Evolutionary conservation across 2,113 vertebrate genomes (phyloP).

Genomic region (Speoplatyrhinus poulsoni): DNA sequence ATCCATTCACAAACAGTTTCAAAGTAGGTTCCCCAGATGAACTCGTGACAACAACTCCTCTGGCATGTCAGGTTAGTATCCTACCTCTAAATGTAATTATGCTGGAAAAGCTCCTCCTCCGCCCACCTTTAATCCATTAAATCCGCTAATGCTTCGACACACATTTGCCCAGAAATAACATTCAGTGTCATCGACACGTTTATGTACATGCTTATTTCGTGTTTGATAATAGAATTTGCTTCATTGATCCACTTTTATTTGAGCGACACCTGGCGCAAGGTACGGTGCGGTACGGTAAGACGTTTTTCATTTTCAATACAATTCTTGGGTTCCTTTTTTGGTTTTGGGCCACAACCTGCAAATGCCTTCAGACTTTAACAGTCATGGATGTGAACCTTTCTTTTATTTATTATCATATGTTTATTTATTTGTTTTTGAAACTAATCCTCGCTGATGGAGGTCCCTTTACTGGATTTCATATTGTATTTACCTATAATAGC

Average conservation of each 20-base stretch:
- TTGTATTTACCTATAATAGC: background rate
- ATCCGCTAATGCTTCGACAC: conserved; percentile 55
- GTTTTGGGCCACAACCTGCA: conserved; percentile 17
- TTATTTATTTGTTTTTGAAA: background rate
- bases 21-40: too few relatives aligned
- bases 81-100: conserved; percentile 56
- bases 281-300: conserved; percentile 32
- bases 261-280: conserved; percentile 12
- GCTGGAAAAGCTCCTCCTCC: conserved; percentile 59
- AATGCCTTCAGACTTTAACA: background rate
- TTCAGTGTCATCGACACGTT: background rate
- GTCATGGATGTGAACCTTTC: background rate
- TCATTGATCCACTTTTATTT: background rate
- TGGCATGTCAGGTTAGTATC: background rate
- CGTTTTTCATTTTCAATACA: background rate
- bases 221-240: background rate
- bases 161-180: conserved; percentile 25
- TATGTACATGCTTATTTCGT: background rate
- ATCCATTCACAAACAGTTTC: too few relatives aligned
- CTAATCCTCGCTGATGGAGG: conserved; percentile 40
- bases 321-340: background rate
- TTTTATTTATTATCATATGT: too few relatives aligned
- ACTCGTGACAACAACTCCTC: too few relatives aligned
- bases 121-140: conserved; percentile 55
- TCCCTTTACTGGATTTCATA: conserved; percentile 20